Conservation (phyloP, 2,888 invertebrate genomes). For the Petrolisthes cinctipes region DNA sequence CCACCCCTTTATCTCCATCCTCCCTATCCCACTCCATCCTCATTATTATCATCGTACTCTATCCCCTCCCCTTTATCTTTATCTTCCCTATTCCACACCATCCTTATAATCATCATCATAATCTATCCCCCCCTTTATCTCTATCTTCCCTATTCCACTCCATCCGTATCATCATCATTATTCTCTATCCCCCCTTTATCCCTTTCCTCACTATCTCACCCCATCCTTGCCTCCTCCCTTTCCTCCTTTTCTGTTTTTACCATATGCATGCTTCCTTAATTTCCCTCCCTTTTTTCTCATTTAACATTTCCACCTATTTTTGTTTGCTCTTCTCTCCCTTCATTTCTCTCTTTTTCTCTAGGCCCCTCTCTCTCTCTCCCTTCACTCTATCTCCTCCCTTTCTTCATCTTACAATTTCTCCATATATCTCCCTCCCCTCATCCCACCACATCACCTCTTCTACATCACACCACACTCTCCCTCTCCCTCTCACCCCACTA, state of each 20-base stretch:
- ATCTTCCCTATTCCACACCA: not conserved
- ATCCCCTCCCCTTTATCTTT: not conserved
- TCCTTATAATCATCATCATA: not conserved
- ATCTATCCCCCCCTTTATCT: too few relatives aligned
- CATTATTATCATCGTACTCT: too few relatives aligned
- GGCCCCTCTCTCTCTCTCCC: not conserved
- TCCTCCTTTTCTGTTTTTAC: not conserved
- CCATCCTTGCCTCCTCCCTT: not conserved
- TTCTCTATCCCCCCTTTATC: not conserved
- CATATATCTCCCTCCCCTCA: not conserved
- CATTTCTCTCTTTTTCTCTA: not conserved
- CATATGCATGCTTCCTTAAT: not conserved
- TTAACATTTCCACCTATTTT: not conserved
- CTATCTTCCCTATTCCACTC: too few relatives aligned
- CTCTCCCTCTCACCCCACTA: slow-evolving; percentile 13
- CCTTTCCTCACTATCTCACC: not conserved
- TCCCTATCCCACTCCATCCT: too few relatives aligned
- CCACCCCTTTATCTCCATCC: too few relatives aligned
- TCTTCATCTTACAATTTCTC: slow-evolving; percentile 4
- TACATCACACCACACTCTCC: not conserved
- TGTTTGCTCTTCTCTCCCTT: not conserved
- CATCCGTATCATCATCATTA: too few relatives aligned
- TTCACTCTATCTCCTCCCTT: not conserved
- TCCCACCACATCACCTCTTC: slow-evolving; percentile 5
- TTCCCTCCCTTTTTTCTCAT: not conserved